Percentiles rank a stretch among this genome's conserved stretches.
Conservation (phyloP, 2,113 vertebrate genomes). For the Brachypteracias leptosomus region DNA sequence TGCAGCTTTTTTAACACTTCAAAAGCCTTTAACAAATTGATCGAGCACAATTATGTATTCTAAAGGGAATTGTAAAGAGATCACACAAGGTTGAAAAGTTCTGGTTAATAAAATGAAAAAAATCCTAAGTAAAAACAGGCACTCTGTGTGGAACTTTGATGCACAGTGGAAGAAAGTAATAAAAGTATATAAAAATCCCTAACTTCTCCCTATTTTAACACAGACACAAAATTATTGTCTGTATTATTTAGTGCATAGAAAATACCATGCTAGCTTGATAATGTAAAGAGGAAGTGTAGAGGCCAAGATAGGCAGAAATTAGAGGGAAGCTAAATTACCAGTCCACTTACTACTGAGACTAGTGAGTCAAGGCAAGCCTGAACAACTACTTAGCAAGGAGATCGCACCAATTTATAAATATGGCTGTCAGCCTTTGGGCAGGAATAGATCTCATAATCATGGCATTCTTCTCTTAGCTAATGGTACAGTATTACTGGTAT, state of each 20-base stretch:
- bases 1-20: constrained; percentile 84
- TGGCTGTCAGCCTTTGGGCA: not conserved
- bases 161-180: constrained; percentile 65
- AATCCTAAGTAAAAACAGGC: constrained; percentile 70
- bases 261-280: not conserved
- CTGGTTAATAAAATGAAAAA: constrained; percentile 69
- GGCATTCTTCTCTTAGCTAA: not conserved
- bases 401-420: not conserved
- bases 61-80: constrained; percentile 82
- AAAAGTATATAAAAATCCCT: not conserved
- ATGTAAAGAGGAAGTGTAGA: not conserved
- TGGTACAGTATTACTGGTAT: not conserved
- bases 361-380: constrained; percentile 1
- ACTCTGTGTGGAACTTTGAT: constrained; percentile 63
- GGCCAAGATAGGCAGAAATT: constrained; percentile 17
- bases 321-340: not conserved
- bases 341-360: not conserved
- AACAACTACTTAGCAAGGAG: not conserved
- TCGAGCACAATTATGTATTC: constrained; percentile 83
- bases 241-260: not conserved
- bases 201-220: not conserved
- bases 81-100: constrained; percentile 84
- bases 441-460: not conserved
- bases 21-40: constrained; percentile 86
- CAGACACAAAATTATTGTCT: not conserved